Percentiles rank a stretch among this genome's conserved stretches.
Conservation (phyloP, 2,113 vertebrate genomes). For the Rhinopithecus roxellana region DNA sequence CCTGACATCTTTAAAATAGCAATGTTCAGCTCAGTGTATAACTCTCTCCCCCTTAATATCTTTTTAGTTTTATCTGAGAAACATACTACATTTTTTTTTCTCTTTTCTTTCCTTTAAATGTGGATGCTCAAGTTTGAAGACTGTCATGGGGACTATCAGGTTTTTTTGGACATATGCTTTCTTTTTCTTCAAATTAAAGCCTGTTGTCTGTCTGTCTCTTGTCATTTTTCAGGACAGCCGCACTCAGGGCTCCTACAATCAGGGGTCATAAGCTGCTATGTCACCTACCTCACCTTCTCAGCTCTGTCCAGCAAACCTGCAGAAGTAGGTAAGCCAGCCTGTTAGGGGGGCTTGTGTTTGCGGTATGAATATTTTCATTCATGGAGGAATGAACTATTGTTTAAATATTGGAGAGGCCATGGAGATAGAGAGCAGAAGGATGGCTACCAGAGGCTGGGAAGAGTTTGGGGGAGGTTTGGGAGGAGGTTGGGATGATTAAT, state of each 20-base stretch:
- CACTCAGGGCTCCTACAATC: slow-evolving; percentile 96
- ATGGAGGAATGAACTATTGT: neutral
- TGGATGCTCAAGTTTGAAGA: neutral
- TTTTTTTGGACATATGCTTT: neutral
- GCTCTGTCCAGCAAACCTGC: slow-evolving; percentile 95
- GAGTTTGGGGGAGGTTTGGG: no score
- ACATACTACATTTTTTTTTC: neutral
- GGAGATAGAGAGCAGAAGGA: no score
- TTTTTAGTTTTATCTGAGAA: neutral
- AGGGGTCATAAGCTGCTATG: slow-evolving; percentile 96
- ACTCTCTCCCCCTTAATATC: no score
- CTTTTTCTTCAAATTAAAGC: neutral
- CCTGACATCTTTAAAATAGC: neutral
- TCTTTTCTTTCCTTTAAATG: neutral
- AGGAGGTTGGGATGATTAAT: no score
- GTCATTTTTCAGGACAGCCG: slow-evolving; percentile 88
- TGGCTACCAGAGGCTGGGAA: no score
- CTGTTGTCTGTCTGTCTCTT: neutral
- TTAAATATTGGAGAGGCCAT: neutral
- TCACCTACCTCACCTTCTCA: slow-evolving; percentile 98
- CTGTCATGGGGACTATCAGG: neutral
- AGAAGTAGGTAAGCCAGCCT: slow-evolving; percentile 87
- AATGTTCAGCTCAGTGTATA: neutral
- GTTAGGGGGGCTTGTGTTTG: neutral
- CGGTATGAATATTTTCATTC: neutral